Evolutionary conservation across 2,888 invertebrate species (phyloP).

Genomic region (Drosophila barbarae): DNA sequence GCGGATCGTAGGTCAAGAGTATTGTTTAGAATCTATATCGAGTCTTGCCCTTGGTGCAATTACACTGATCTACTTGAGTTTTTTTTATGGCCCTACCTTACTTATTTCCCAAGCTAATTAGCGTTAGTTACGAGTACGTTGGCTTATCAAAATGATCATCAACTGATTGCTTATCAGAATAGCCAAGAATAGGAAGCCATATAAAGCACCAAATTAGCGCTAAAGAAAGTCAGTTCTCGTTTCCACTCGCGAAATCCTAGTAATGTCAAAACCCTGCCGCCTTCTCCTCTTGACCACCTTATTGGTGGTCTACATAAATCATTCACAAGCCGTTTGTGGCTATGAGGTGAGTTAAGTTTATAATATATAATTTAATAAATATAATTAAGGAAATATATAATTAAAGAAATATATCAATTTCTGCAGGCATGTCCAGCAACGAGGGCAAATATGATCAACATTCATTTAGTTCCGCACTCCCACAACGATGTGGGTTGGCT

Average conservation of each 20-base stretch:
- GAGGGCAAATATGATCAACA: slow-evolving; percentile 85
- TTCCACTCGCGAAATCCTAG: neutral
- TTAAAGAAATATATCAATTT: too few relatives aligned
- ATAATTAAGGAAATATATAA: too few relatives aligned
- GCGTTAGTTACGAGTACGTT: neutral
- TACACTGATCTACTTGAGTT: slow-evolving; percentile 3
- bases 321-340: slow-evolving; percentile 48
- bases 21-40: neutral
- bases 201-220: slow-evolving; percentile 10
- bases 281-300: slow-evolving; percentile 21
- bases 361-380: too few relatives aligned
- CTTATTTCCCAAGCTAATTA: neutral
- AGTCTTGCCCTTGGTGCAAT: neutral
- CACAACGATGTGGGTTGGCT: slow-evolving; percentile 98
- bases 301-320: slow-evolving; percentile 12
- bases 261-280: slow-evolving; percentile 7
- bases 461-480: slow-evolving; percentile 92
- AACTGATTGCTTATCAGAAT: slow-evolving; percentile 11
- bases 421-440: slow-evolving; percentile 84
- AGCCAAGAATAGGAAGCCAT: neutral
- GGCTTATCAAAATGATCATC: slow-evolving; percentile 16
- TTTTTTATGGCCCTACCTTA: neutral
- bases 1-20: neutral
- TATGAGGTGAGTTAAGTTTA: slow-evolving; percentile 44
- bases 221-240: slow-evolving; percentile 15